A percentile compares a stretch with the other conserved stretches of the same genome.
Evolutionary conservation across 2,797 vertebrate genomes (phyloP).

Genomic region (Xenentodon cancila): DNA sequence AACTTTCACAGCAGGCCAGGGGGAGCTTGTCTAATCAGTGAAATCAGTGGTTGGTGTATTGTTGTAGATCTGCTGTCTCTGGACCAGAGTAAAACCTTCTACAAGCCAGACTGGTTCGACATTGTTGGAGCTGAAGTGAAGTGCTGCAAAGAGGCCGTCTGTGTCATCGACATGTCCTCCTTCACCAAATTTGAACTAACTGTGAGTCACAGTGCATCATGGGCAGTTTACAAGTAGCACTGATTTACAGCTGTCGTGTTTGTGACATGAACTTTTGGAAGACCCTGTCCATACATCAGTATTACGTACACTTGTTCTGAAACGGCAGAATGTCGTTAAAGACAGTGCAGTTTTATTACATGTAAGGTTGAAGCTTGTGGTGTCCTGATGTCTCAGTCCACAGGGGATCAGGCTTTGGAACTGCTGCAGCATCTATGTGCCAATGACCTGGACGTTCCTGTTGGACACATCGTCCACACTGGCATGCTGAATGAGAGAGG

Average conservation of each 20-base stretch:
- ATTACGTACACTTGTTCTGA: not conserved
- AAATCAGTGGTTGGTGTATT: not conserved
- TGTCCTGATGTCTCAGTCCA: conserved; percentile 80
- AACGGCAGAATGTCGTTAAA: no score
- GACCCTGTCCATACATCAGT: not conserved
- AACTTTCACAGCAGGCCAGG: no score
- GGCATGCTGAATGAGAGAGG: conserved; percentile 96
- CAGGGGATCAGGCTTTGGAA: conserved; percentile 89
- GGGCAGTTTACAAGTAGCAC: not conserved
- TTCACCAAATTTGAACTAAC: conserved; percentile 99
- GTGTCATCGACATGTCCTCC: conserved; percentile 98
- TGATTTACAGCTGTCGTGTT: not conserved
- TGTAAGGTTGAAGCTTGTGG: not conserved
- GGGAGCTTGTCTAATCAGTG: not conserved
- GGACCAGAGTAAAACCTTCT: conserved; percentile 98
- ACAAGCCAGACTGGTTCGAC: conserved; percentile 99
- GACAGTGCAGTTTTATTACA: no score
- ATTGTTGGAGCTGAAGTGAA: conserved; percentile 97
- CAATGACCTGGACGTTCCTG: conserved; percentile 95
- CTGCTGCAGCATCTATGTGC: conserved; percentile 92
- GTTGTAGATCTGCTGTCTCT: conserved; percentile 90
- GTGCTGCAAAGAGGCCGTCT: conserved; percentile 98
- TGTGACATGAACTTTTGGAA: no score
- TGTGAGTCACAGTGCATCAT: conserved; percentile 80
- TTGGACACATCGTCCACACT: conserved; percentile 96